Conservation (phyloP, 2,888 invertebrate genomes). For the Tromatobia lineatoria region DNA sequence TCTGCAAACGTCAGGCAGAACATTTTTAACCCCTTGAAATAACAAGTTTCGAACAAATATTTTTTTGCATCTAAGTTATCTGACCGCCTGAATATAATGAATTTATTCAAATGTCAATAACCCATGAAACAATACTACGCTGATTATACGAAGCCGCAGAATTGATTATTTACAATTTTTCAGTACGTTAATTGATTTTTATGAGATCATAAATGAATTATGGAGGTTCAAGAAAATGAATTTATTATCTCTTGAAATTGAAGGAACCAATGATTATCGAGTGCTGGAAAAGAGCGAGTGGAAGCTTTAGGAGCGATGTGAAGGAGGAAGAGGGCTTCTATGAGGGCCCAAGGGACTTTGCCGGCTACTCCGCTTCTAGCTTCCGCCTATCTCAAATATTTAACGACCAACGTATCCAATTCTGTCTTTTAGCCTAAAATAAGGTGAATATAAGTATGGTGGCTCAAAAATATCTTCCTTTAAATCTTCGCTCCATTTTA, state of each 20-base stretch:
- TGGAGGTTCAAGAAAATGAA: background rate
- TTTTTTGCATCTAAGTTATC: too few species aligned
- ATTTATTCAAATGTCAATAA: too few species aligned
- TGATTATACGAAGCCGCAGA: too few species aligned
- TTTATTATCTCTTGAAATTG: background rate
- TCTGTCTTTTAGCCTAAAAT: constrained; percentile 68
- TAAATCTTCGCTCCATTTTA: background rate
- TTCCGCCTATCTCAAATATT: constrained; percentile 81
- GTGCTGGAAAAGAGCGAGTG: background rate
- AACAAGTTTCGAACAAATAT: too few species aligned
- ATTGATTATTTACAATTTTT: too few species aligned
- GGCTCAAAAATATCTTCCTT: constrained; percentile 9
- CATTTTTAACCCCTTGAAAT: too few species aligned
- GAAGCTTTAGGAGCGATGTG: background rate
- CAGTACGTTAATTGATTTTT: background rate
- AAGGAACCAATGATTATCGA: constrained; percentile 34
- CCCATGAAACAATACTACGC: too few species aligned
- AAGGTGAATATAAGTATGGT: background rate
- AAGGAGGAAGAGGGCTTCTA: constrained; percentile 9
- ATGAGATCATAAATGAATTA: background rate
- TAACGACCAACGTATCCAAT: constrained; percentile 80
- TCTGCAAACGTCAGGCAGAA: too few species aligned
- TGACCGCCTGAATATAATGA: too few species aligned
- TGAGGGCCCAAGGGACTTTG: constrained; percentile 76
- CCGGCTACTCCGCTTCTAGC: constrained; percentile 74